These are phyloP conservation scores for Tretioscincus oriximinensis DNA, from an alignment of 2,113 vertebrate genomes.

Conservation along the genomic window DNA sequence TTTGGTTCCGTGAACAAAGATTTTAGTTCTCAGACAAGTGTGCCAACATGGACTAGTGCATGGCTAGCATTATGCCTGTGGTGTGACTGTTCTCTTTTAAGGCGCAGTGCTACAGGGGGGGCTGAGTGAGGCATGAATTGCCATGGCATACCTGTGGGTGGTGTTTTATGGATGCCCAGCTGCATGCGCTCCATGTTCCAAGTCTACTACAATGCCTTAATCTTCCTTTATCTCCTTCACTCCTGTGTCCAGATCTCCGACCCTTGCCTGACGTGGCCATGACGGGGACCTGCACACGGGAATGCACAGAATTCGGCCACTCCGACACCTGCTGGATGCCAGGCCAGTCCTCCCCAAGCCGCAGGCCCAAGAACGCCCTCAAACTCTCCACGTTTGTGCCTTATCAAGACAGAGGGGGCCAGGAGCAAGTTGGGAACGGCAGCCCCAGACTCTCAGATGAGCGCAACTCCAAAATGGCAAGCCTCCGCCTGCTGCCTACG, in stretches of 20 bases:
- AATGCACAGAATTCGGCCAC: conserved; percentile 97
- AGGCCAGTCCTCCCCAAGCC: conserved; percentile 91
- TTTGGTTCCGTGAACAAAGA: neutral
- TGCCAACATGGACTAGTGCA: neutral
- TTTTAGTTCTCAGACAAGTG: neutral
- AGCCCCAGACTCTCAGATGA: conserved; percentile 94
- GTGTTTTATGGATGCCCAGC: neutral
- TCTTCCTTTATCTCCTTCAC: neutral
- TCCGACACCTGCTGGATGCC: conserved; percentile 99
- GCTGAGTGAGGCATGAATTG: neutral
- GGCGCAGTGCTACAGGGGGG: neutral
- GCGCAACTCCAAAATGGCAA: conserved; percentile 90
- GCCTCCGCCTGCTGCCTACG: conserved; percentile 94
- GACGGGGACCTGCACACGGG: conserved; percentile 95
- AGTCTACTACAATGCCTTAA: fast-evolving
- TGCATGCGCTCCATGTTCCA: too few relatives aligned
- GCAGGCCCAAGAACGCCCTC: conserved; percentile 88
- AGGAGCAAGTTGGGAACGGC: conserved; percentile 89
- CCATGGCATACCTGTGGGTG: neutral
- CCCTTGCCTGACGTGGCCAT: conserved; percentile 96
- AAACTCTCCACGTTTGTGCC: conserved; percentile 99
- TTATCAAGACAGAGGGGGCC: conserved; percentile 97
- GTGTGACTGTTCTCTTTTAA: neutral
- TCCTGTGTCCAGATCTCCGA: conserved; percentile 82
- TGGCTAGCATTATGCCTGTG: neutral